A percentile compares a stretch with the other conserved stretches of the same genome.
phyloP scores from a whole-genome alignment of 2,113 vertebrate genomes.

The Mastomys coucha region DNA sequence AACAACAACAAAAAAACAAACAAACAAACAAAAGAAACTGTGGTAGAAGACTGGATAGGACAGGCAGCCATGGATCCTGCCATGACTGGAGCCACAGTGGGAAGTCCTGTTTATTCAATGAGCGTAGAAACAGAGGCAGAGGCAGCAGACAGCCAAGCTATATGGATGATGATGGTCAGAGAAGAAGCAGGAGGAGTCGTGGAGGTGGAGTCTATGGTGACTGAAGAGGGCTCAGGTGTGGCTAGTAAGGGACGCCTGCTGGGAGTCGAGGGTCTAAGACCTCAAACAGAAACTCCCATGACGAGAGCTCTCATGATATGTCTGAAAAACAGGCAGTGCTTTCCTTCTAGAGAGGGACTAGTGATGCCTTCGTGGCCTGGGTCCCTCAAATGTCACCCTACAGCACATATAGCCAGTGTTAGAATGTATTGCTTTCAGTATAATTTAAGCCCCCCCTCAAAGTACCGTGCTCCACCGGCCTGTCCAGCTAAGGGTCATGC shows the following conservation, averaged over 20 bases:
- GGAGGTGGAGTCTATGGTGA: neutral
- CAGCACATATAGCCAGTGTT: neutral
- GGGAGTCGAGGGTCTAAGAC: neutral
- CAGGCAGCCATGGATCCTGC: neutral
- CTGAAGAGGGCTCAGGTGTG: neutral
- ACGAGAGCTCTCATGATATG: neutral
- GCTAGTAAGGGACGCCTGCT: neutral
- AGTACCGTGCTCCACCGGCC: neutral
- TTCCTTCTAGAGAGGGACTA: neutral
- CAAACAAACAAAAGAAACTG: too few species aligned
- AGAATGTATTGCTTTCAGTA: neutral
- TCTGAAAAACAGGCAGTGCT: neutral
- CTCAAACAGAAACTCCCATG: neutral
- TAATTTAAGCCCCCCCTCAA: neutral
- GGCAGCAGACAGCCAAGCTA: neutral
- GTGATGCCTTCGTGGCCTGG: neutral
- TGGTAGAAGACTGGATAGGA: too few species aligned
- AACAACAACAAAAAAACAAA: too few species aligned
- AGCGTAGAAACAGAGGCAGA: too few species aligned
- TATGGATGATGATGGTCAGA: too few species aligned
- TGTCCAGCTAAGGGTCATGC: rapidly evolving
- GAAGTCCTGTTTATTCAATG: neutral
- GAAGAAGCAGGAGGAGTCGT: too few species aligned
- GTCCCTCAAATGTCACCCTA: neutral
- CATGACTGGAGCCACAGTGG: neutral